Percentiles rank a stretch among this genome's conserved stretches.
Evolutionary conservation across 1,140 invertebrate species (phyloP).

Genomic region (Eulimnadia texana): DNA sequence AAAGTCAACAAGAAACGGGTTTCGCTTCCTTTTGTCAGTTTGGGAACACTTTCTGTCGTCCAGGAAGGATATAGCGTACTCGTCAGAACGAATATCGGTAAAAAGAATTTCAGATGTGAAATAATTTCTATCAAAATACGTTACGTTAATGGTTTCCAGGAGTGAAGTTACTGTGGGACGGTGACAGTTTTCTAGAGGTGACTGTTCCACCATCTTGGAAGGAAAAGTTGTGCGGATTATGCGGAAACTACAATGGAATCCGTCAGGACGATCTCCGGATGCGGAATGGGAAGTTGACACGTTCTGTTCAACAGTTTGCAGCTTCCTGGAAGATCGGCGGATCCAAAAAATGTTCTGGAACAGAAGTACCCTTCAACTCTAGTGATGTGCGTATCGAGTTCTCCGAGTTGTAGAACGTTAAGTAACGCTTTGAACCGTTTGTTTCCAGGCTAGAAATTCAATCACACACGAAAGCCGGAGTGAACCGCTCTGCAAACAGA

Average conservation of each 20-base stretch:
- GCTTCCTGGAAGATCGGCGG: conserved; percentile 71
- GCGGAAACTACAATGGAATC: conserved; percentile 78
- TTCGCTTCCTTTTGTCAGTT: conserved; percentile 41
- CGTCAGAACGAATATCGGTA: conserved; percentile 29
- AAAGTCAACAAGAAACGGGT: conserved; percentile 68
- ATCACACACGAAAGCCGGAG: conserved; percentile 3
- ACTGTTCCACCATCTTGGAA: conserved; percentile 64
- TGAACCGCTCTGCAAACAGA: conserved; percentile 21
- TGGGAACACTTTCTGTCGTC: conserved; percentile 29
- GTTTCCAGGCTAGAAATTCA: no score
- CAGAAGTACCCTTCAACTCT: no score
- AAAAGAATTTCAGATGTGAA: no score
- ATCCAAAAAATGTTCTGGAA: conserved; percentile 47
- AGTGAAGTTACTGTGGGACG: conserved; percentile 74
- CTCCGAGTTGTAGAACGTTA: no score
- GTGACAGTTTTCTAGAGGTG: conserved; percentile 78
- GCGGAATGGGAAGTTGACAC: conserved; percentile 42
- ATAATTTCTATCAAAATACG: no score
- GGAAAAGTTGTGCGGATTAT: conserved; percentile 70
- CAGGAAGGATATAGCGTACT: conserved; percentile 29
- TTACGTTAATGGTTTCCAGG: conserved; percentile 30
- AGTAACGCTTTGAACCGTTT: no score
- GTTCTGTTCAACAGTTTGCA: conserved; percentile 54
- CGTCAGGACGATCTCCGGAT: conserved; percentile 56
- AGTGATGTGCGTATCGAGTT: no score